A percentile compares a stretch with the other conserved stretches of the same genome.
phyloP scores from a whole-genome alignment of 2,113 vertebrate genomes.

The Hippocampus guttulatus region DNA sequence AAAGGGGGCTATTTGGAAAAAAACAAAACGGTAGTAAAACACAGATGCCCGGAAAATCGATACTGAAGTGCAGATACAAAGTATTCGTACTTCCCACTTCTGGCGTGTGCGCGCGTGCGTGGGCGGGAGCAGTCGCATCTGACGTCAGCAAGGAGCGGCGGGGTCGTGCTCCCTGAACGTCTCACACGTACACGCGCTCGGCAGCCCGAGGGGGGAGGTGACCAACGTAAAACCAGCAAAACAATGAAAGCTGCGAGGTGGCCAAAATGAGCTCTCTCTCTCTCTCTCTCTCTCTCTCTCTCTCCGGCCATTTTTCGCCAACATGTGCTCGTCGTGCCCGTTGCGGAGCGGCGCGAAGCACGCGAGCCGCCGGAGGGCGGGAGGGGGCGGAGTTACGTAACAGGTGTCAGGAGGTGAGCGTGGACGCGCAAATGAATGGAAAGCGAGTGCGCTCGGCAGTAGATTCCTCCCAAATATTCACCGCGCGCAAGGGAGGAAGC shows the following conservation, averaged over 20 bases:
- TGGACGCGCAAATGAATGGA: neutral
- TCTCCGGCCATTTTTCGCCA: neutral
- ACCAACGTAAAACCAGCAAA: neutral
- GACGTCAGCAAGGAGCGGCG: conserved; percentile 58
- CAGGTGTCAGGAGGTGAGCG: conserved; percentile 1
- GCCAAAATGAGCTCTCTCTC: neutral
- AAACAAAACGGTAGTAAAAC: neutral
- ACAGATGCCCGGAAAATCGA: neutral
- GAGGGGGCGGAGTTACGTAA: conserved; percentile 7
- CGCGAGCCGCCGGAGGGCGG: neutral
- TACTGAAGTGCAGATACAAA: neutral
- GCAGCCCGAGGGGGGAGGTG: neutral
- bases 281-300: neutral
- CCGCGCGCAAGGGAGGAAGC: too few relatives aligned
- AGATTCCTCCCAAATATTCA: neutral
- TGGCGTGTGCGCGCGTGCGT: conserved; percentile 32
- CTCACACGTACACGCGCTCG: neutral
- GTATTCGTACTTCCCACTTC: conserved; percentile 28
- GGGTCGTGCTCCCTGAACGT: conserved; percentile 40
- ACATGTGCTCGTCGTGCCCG: neutral
- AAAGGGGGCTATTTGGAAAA: neutral
- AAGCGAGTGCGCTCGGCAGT: neutral
- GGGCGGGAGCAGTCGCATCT: conserved; percentile 57
- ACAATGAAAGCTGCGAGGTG: neutral
- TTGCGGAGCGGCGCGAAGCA: neutral